Base-by-base conservation (phyloP, 2,113 vertebrate genomes). In the Hippolais icterina region DNA sequence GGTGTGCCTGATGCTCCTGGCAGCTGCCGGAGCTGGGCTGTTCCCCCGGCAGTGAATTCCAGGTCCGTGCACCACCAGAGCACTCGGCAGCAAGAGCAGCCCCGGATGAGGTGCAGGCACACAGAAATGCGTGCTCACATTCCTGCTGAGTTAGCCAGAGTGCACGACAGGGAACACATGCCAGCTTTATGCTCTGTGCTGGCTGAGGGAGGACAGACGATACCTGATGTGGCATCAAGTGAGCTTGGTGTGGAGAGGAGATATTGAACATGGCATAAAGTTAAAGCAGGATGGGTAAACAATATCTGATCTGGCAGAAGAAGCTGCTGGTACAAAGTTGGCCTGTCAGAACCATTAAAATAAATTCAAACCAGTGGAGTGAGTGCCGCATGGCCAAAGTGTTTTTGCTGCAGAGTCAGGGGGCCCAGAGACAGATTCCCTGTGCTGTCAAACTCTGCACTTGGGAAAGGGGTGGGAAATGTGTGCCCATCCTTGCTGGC, bases 251-350 rank as follows among this genome's bases (percentile, higher is more conserved):
- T 2, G 3, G 60, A 64, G 76, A 92, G 64, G 60, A 65, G 72
- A 93, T 89, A 94, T 87, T 78, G 86, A 71, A 94, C 89, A 87
- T 89, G 94, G 95, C 93, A 83, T 57, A 77, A 90, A 94, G 88
- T 86, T 95, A 92, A 93, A 87, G 83, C 17, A 69, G 93, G 86
- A 60, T 1, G 12, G 80, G 69, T 86, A 87, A 94, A 81, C 83
- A 84, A n/a, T 81, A 93, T 96, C 60, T 70, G 89, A 96, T 92
- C 83, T 93, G 94, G 91, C 94, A 95, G 93, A 93, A 93, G 76
- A 89, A 93, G 91, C 86, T 93, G 91, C 93, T 84, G 80, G 86
- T 97, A 94, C 69, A 75, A 91, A 94, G 95, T 37, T 92, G 83
- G 60, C 72, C 79, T 94, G 96, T 94, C 95, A 95, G 91, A 89